A percentile compares a stretch with the other conserved stretches of the same genome.
phyloP scores from a whole-genome alignment of 2,113 vertebrate genomes.

The Glareola pratincola region DNA sequence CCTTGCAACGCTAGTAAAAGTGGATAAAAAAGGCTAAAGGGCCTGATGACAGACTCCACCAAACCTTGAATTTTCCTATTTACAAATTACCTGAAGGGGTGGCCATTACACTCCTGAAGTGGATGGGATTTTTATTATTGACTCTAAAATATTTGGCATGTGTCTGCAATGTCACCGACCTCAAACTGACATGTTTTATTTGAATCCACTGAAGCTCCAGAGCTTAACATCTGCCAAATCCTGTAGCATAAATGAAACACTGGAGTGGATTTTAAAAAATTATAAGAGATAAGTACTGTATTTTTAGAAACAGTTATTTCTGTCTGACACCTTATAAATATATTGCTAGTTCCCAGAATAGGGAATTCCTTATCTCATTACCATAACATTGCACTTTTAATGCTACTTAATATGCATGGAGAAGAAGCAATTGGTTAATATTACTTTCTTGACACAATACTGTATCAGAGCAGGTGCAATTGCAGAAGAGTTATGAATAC shows the following conservation, averaged over 20 bases:
- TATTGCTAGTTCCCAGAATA: not conserved
- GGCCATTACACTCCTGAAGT: not conserved
- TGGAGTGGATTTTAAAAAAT: not conserved
- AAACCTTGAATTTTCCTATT: not conserved
- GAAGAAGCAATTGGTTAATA: slow-evolving; percentile 11
- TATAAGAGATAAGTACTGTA: not conserved
- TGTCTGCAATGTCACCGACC: not conserved
- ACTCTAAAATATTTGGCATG: not conserved
- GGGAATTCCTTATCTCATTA: not conserved
- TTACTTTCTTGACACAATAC: slow-evolving; percentile 15
- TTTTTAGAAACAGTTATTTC: not conserved
- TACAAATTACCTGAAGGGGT: not conserved
- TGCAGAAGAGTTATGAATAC: slow-evolving; percentile 37
- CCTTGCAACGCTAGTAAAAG: not conserved
- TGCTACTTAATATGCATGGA: not conserved
- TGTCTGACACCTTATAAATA: not conserved
- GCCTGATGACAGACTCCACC: not conserved
- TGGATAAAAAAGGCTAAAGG: not conserved
- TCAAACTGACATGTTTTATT: not conserved
- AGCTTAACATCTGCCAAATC: not conserved
- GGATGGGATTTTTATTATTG: not conserved
- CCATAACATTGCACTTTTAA: not conserved
- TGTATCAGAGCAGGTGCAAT: slow-evolving; percentile 19
- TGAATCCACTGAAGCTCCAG: not conserved
- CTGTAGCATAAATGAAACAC: not conserved